These are phyloP conservation scores for Prostheceraeus crozeri DNA, from an alignment of 2,888 invertebrate genomes.

Conservation along the genomic window DNA sequence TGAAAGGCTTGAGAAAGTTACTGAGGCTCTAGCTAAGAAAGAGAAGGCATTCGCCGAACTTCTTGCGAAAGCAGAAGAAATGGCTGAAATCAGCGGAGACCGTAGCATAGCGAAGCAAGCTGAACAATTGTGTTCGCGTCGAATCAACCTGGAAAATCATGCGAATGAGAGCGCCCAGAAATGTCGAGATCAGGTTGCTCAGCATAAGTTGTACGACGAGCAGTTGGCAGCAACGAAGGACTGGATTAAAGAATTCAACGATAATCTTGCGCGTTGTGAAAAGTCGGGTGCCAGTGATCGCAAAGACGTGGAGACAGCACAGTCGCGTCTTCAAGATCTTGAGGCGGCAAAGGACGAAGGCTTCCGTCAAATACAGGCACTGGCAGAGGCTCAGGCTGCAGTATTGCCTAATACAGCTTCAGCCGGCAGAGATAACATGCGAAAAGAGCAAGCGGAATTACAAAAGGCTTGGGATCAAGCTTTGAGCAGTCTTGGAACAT, in stretches of 20 bases:
- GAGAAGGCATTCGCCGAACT: too few species aligned
- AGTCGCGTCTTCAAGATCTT: background rate
- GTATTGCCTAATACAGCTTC: background rate
- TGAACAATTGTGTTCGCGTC: too few species aligned
- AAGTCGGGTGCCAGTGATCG: background rate
- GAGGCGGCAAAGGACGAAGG: background rate
- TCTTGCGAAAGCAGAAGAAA: too few species aligned
- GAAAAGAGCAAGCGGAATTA: background rate
- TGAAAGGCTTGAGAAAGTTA: too few species aligned
- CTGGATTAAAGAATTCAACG: background rate
- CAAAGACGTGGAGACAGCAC: background rate
- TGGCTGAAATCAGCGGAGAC: too few species aligned
- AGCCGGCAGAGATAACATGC: background rate
- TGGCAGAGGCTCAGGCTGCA: background rate
- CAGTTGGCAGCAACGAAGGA: background rate
- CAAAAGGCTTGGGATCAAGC: too few species aligned
- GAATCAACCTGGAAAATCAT: too few species aligned
- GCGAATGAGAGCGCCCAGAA: too few species aligned
- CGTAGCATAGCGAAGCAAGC: too few species aligned
- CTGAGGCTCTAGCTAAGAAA: too few species aligned
- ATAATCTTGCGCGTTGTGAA: background rate
- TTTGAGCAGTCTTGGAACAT: too few species aligned
- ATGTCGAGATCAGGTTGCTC: background rate
- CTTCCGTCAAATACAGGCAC: background rate
- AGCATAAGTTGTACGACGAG: background rate